Evolutionary conservation across 2,888 invertebrate species (phyloP), one percentile per base, ranked within the genome.

Genomic region (Phymatocera aterrima): DNA sequence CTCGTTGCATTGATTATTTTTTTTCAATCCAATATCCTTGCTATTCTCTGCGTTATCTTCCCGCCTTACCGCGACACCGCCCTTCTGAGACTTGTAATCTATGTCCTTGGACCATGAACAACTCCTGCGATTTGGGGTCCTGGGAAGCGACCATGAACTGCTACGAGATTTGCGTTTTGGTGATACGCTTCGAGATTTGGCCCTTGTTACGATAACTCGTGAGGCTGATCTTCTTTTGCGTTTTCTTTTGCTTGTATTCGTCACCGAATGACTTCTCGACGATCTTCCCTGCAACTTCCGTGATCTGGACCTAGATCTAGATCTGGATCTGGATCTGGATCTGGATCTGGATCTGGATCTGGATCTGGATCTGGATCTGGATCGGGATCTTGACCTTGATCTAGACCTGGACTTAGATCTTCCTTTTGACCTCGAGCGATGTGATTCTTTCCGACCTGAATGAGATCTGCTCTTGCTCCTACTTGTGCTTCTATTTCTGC

Each of bases 121-220:
- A 57, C 89, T 90, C 37, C 88, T 82, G 43, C 84, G 84, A 57
- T 84, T 79, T 1, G 91, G 83, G 10, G 92, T 92, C 81, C 91
- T 83, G 79, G 93, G 93, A 68, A 93, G 86, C 0, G 94, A 94
- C 94, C 94, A 94, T 18, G 94, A 94, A 82, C 93, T 93, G 0
- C 93, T 93, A 0, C 93, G 88, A 1, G 89, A 90, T 51, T 77
- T 77, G 1, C 48, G 54, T 31, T 74, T 84, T 3, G 82, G 81
- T 5, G 86, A 83, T 0, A 28, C 64, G 0, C 79, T 82, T 4
- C 87, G 83, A n/a, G 88, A 88, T 57, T 82, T 87, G 0, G 88
- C 88, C 12, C 88, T 80, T 3, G 88, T 88, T 3, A 88, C 74
- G 64, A 83, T 87, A 3, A 89, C 87, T 43, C 81, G 83, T 0